phyloP scores from a whole-genome alignment of 2,888 invertebrate species.

The Epinotia nisella region DNA sequence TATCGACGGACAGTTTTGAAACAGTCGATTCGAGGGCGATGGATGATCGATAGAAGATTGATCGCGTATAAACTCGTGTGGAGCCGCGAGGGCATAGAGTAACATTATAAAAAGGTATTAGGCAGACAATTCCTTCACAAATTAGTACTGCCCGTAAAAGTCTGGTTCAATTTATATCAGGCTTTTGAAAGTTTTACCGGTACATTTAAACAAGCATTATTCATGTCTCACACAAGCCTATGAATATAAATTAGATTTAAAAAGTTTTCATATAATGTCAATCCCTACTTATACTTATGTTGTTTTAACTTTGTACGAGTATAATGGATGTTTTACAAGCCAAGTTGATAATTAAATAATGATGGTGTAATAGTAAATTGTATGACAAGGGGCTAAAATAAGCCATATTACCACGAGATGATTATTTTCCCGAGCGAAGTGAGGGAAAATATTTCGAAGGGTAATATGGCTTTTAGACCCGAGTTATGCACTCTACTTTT shows the following conservation, averaged over 20 bases:
- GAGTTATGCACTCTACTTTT: too few relatives aligned
- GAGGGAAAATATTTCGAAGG: too few relatives aligned
- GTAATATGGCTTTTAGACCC: too few relatives aligned
- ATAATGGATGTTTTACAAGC: constrained; percentile 9
- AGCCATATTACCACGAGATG: too few relatives aligned
- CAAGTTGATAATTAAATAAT: not conserved
- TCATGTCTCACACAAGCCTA: constrained; percentile 58
- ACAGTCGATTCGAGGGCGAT: too few relatives aligned
- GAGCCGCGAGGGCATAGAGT: too few relatives aligned
- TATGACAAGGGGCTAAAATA: too few relatives aligned
- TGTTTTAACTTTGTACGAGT: constrained; percentile 2
- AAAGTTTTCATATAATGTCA: constrained; percentile 60
- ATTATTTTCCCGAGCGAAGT: too few relatives aligned
- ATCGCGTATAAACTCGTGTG: too few relatives aligned
- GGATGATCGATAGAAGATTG: too few relatives aligned
- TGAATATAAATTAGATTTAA: constrained; percentile 68
- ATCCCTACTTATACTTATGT: constrained; percentile 45
- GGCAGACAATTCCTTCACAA: not conserved
- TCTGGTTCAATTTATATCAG: constrained; percentile 10
- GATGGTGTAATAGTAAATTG: not conserved
- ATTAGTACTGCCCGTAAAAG: constrained; percentile 1
- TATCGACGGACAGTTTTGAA: too few relatives aligned
- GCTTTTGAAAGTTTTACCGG: constrained; percentile 7
- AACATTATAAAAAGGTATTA: too few relatives aligned
- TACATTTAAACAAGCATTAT: constrained; percentile 54